Evolutionary conservation across 1,140 invertebrate species (phyloP).

Genomic region (Procambarus virginalis): DNA sequence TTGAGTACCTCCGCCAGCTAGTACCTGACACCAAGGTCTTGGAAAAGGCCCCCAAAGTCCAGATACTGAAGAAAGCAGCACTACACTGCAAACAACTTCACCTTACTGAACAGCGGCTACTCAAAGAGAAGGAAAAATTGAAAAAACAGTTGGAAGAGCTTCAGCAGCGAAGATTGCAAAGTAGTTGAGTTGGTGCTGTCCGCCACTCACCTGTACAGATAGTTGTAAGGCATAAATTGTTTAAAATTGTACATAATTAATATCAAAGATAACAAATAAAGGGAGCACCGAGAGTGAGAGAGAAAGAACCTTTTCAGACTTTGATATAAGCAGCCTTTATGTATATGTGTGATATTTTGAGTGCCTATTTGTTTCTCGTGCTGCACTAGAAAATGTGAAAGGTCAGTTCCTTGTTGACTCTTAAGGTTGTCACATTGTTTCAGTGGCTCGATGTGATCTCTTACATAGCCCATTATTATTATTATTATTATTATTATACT

Average conservation of each 20-base stretch:
- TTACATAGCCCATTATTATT: neutral
- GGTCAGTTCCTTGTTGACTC: slow-evolving; percentile 7
- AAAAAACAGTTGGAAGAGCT: slow-evolving; percentile 42
- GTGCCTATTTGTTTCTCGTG: slow-evolving; percentile 37
- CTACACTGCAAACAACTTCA: slow-evolving; percentile 81
- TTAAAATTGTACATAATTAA: slow-evolving; percentile 41
- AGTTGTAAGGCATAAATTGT: slow-evolving; percentile 37
- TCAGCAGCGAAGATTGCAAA: slow-evolving; percentile 15
- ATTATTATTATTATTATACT: neutral
- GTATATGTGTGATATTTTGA: slow-evolving; percentile 61
- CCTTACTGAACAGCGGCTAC: slow-evolving; percentile 76
- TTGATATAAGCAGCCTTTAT: slow-evolving; percentile 47
- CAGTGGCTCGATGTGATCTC: neutral
- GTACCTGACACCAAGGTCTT: slow-evolving; percentile 85
- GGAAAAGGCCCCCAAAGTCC: slow-evolving; percentile 88
- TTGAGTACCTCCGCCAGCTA: slow-evolving; percentile 84
- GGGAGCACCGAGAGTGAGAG: slow-evolving; percentile 6
- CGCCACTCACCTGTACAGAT: slow-evolving; percentile 46
- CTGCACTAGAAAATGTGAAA: neutral
- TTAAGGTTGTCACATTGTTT: neutral
- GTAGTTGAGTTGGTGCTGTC: slow-evolving; percentile 7
- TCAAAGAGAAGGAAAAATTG: slow-evolving; percentile 77
- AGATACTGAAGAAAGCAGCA: slow-evolving; percentile 86
- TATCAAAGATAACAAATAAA: slow-evolving; percentile 9
- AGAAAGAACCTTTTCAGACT: neutral